A percentile compares a stretch with the other conserved stretches of the same genome.
Conservation (phyloP, 1,140 invertebrate genomes). For the Halyomorpha halys region DNA sequence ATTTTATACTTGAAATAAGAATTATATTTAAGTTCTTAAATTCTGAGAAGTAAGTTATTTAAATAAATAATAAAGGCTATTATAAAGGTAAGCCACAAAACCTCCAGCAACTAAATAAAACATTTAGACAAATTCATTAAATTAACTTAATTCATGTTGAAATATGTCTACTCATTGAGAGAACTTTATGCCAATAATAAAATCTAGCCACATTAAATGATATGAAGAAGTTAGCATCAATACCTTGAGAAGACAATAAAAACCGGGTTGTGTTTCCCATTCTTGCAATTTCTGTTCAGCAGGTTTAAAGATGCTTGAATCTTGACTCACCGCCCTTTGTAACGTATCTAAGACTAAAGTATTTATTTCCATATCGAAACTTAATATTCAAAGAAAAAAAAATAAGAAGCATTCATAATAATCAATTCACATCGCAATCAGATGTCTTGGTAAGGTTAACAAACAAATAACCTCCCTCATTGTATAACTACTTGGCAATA, state of each 20-base stretch:
- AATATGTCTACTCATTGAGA: not conserved
- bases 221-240: conserved; percentile 32
- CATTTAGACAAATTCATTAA: no score
- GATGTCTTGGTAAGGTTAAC: not conserved
- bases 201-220: not conserved
- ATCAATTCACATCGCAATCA: conserved; percentile 2
- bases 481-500: no score
- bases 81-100: no score
- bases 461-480: not conserved
- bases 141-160: no score
- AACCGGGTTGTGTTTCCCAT: conserved; percentile 81
- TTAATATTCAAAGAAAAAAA: not conserved
- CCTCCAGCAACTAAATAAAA: no score
- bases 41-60: no score
- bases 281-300: conserved; percentile 74
- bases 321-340: conserved; percentile 72
- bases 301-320: conserved; percentile 70
- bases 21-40: no score
- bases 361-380: conserved; percentile 14
- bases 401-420: not conserved
- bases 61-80: no score
- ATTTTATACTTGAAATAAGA: no score
- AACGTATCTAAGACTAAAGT: conserved; percentile 54
- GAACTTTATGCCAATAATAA: not conserved
- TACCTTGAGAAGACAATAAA: conserved; percentile 75